Evolutionary conservation across 2,797 vertebrate species (phyloP), one percentile per base, ranked within the genome.

Genomic region (Chromis chromis): DNA sequence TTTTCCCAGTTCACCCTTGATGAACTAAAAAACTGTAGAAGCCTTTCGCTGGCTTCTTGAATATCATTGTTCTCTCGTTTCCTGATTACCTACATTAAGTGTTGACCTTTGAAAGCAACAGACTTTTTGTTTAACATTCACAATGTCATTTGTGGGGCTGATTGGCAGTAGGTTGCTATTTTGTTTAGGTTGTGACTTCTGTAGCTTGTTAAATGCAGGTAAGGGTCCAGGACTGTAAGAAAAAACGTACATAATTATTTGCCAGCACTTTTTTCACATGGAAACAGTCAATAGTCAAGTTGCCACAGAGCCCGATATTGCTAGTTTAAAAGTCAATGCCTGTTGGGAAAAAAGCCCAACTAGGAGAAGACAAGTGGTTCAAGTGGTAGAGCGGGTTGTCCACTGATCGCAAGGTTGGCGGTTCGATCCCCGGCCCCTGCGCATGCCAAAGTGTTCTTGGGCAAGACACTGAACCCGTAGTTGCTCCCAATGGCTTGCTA

Each of bases 1-100:
- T 58, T 42, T 72, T 6, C 39, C 42, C 22, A 52, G 7, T 57
- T 77, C 53, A 76, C 21, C n/a, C 25, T 57, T 65, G 49, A 28
- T 27, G 46, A 22, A 46, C 61, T 1, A 65, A 69, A 67, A 28
- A 25, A 13, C 8, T 0, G 40, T 27, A 14, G 17, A 44, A 53
- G 46, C 31, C 2, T 70, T 52, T 56, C 2, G 4, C 2, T 14
- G 11, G 9, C 49, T 54, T 56, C 21, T 17, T 21, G 24, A 73
- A 46, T n/a, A 48, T 65, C 19, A 49, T 1, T 14, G 9, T 60
- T 39, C 21, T 54, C 22, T 53, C 21, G 54, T 63, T 63, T 49
- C 25, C 57, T 58, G 31, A 55, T 40, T 19, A 39, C 11, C 1
- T 5, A 1, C 14, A n/a, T 25, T 6, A 16, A 21, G 4, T 17